These are phyloP conservation scores for Sicus ferrugineus DNA, from an alignment of 2,888 invertebrate genomes.

Conservation along the genomic window DNA sequence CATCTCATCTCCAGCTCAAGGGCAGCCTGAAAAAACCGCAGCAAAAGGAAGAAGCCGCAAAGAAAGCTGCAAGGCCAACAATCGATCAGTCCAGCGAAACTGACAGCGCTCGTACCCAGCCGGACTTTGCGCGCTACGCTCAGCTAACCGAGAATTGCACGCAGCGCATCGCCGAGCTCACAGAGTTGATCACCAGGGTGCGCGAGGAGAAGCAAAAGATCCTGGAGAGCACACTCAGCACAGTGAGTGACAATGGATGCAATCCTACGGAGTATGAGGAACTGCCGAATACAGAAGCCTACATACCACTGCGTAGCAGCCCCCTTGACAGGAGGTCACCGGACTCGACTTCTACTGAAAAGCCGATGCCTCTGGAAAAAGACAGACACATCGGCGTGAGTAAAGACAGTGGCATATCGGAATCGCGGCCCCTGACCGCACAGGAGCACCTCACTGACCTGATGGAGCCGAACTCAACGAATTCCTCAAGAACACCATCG, in stretches of 20 bases:
- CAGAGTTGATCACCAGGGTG: constrained; percentile 68
- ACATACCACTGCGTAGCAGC: constrained; percentile 1
- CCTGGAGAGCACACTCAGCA: constrained; percentile 63
- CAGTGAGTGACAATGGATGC: constrained; percentile 57
- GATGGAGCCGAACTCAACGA: constrained; percentile 46
- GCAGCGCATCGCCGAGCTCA: constrained; percentile 68
- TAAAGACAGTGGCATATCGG: constrained; percentile 61
- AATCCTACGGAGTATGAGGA: constrained; percentile 63
- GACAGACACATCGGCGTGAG: constrained; percentile 57
- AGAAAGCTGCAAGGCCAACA: constrained; percentile 2
- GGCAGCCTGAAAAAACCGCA: background rate
- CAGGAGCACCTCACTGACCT: constrained; percentile 48
- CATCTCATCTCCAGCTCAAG: no score
- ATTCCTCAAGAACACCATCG: constrained; percentile 21
- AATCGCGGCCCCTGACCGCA: constrained; percentile 61
- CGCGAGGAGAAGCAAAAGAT: constrained; percentile 68
- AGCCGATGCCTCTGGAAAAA: constrained; percentile 48
- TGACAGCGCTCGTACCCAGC: constrained; percentile 15
- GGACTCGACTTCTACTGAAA: constrained; percentile 5
- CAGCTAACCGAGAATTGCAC: constrained; percentile 68
- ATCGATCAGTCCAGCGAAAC: constrained; percentile 35
- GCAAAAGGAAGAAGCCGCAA: no score
- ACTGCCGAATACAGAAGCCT: constrained; percentile 47
- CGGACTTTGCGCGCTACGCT: constrained; percentile 62
- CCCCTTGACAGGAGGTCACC: background rate